A percentile compares a stretch with the other conserved stretches of the same genome.
These are phyloP conservation scores for Elephantulus edwardii DNA, from an alignment of 2,113 vertebrate species.

Conservation along the genomic window DNA sequence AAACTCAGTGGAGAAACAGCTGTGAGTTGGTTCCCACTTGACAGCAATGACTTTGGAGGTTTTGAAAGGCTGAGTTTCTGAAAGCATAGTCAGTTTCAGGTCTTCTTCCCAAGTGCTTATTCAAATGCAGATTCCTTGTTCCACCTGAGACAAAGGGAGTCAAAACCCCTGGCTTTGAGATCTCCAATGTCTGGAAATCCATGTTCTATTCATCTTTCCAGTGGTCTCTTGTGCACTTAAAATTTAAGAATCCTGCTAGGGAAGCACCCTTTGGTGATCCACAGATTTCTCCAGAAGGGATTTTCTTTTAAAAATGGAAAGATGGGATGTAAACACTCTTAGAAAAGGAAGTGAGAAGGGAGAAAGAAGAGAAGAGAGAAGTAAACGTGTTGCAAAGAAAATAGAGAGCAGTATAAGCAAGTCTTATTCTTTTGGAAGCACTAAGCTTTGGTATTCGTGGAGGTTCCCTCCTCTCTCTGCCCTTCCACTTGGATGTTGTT, in stretches of 20 bases:
- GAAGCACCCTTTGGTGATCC: not conserved
- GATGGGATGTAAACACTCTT: not conserved
- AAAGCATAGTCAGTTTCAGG: not conserved
- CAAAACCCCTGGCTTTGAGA: fast-evolving
- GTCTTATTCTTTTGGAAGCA: not conserved
- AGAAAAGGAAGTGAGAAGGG: not conserved
- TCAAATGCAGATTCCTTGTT: not conserved
- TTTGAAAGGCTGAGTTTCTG: too few relatives aligned
- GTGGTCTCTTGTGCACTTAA: not conserved
- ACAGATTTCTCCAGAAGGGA: not conserved
- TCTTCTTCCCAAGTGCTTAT: not conserved
- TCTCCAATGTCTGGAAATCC: not conserved
- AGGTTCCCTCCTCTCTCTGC: not conserved
- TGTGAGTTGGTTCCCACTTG: too few relatives aligned
- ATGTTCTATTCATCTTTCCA: not conserved
- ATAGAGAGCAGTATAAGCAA: not conserved
- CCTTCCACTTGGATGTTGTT: too few relatives aligned
- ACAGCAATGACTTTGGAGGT: too few relatives aligned
- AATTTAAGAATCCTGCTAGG: not conserved
- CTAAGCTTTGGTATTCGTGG: too few relatives aligned
- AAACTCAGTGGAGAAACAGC: too few relatives aligned
- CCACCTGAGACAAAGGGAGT: fast-evolving
- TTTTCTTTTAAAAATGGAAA: not conserved
- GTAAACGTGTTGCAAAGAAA: not conserved
- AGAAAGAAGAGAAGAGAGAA: not conserved